A percentile compares a stretch with the other conserved stretches of the same genome.
These are phyloP conservation scores for Rhinophrynus dorsalis DNA, from an alignment of 2,797 vertebrate genomes.

Conservation along the genomic window DNA sequence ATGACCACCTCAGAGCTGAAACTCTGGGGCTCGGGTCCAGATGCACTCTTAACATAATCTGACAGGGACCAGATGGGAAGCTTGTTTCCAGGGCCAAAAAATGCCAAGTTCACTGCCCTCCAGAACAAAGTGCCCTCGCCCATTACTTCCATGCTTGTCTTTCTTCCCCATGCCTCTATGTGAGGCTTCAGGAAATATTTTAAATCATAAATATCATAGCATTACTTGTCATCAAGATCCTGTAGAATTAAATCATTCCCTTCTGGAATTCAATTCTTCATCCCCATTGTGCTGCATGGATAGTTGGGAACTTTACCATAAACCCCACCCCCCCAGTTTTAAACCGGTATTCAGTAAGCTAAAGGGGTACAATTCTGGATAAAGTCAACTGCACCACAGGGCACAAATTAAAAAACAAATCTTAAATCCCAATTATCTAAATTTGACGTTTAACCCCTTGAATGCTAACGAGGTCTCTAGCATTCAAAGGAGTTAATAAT, in stretches of 20 bases:
- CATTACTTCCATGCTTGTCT: constrained; percentile 53
- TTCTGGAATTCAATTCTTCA: background rate
- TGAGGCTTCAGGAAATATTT: background rate
- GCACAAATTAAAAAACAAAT: no score
- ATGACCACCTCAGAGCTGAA: constrained; percentile 60
- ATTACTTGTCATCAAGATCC: background rate
- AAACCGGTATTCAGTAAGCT: no score
- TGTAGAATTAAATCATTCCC: constrained; percentile 8
- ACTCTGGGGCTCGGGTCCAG: constrained; percentile 68
- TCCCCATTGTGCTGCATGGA: no score
- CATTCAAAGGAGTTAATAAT: no score
- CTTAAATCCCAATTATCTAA: no score
- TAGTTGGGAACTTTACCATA: no score
- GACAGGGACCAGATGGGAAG: constrained; percentile 77
- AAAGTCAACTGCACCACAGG: no score
- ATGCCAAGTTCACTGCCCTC: constrained; percentile 59
- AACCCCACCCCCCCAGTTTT: no score
- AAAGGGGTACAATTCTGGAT: no score
- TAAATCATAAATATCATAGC: constrained; percentile 25
- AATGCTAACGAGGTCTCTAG: no score
- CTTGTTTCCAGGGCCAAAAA: constrained; percentile 61
- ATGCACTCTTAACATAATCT: constrained; percentile 63
- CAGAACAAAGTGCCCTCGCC: constrained; percentile 51
- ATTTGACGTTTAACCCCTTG: no score
- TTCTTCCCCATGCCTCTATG: constrained; percentile 46